Conservation (phyloP, 2,888 invertebrate species). For the Sinopyrophorus schimmeli region DNA sequence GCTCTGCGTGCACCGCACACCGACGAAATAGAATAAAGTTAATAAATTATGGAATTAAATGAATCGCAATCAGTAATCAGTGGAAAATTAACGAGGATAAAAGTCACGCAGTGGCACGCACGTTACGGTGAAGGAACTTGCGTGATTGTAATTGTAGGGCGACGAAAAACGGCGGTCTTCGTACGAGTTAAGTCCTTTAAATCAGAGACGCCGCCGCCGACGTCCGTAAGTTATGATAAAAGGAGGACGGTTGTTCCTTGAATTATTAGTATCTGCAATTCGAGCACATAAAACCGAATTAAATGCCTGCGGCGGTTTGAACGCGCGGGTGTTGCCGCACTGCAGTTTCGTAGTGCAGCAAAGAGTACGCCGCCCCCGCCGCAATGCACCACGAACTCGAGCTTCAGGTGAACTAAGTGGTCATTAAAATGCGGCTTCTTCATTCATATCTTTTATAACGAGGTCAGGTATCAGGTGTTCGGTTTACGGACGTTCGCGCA, state of each 20-base stretch:
- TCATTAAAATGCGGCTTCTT: conserved; percentile 24
- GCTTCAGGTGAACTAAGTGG: conserved; percentile 16
- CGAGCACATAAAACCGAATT: conserved; percentile 38
- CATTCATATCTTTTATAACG: conserved; percentile 47
- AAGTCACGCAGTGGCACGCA: conserved; percentile 10
- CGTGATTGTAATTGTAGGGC: too few relatives aligned
- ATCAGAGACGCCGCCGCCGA: too few relatives aligned
- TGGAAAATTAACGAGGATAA: conserved; percentile 5
- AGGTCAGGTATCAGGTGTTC: conserved; percentile 47
- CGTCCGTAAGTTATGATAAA: conserved; percentile 5
- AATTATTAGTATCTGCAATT: conserved; percentile 44
- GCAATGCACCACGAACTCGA: conserved; percentile 48
- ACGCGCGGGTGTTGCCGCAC: conserved; percentile 28
- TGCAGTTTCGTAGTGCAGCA: neutral
- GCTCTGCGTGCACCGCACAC: too few relatives aligned
- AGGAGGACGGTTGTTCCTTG: conserved; percentile 20
- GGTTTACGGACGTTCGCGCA: conserved; percentile 38
- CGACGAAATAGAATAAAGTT: too few relatives aligned
- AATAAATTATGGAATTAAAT: neutral
- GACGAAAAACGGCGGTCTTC: too few relatives aligned
- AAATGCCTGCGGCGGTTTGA: conserved; percentile 40
- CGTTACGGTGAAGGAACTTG: conserved; percentile 2
- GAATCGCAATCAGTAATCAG: conserved; percentile 1
- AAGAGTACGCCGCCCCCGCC: conserved; percentile 55
- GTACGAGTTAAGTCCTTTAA: too few relatives aligned